These are phyloP conservation scores for Microtus montanus DNA, from an alignment of 2,113 vertebrate species.

Conservation along the genomic window DNA sequence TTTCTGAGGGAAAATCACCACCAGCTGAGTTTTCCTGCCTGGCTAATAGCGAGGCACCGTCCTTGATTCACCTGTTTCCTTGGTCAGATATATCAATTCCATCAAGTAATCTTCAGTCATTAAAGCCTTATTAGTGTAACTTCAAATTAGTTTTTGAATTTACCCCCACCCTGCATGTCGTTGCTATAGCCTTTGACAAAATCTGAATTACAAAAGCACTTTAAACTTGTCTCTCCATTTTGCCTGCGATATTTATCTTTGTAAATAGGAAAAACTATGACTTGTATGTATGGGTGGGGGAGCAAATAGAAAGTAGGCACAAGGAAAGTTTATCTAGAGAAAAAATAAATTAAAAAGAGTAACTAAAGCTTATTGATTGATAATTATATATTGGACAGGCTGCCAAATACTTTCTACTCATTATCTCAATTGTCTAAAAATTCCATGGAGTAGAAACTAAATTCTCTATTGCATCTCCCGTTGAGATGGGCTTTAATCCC, in stretches of 20 bases:
- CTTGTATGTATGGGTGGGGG: not conserved
- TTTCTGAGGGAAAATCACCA: not conserved
- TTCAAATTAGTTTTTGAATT: not conserved
- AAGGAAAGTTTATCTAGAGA: not conserved
- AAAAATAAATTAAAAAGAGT: not conserved
- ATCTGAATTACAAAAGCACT: not conserved
- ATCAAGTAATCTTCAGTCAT: not conserved
- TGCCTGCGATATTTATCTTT: not conserved
- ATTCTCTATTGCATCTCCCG: not conserved
- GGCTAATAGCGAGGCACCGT: not conserved
- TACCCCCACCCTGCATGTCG: not conserved
- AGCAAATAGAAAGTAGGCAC: not conserved
- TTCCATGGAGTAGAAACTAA: not conserved
- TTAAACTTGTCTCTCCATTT: not conserved
- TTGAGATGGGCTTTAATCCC: not conserved
- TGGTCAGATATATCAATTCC: not conserved
- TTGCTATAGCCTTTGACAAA: not conserved
- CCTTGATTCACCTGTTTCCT: not conserved
- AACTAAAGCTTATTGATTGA: not conserved
- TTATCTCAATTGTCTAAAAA: not conserved
- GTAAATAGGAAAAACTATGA: not conserved
- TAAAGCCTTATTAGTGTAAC: not conserved
- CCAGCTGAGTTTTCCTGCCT: accelerated
- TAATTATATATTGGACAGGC: not conserved
- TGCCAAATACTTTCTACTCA: not conserved